Evolutionary conservation across 2,113 vertebrate genomes (phyloP), one percentile per base, ranked within the genome.

Genomic region (Oreocharis arfaki): DNA sequence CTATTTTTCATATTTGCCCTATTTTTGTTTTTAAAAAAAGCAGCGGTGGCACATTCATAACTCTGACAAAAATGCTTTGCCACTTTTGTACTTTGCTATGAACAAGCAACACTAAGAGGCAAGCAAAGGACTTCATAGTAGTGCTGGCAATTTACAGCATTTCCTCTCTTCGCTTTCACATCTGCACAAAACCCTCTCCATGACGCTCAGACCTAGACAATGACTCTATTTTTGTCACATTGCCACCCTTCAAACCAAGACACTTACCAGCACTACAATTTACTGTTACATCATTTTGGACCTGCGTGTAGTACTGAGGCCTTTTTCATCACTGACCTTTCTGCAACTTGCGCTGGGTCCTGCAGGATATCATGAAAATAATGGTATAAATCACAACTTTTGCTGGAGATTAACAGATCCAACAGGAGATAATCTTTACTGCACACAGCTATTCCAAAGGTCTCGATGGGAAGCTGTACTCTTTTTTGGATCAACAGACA

Each of bases 281-380:
- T 68, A 57, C 32, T 26, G 3, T 64, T 59, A 47, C 37, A 59
- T 67, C 30, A 52, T 47, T 55, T 74, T 27, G 26, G 46, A 56
- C n/a, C 41, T 21, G 20, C 22, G 35, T 3, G 0, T 8, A 64
- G n/a, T 3, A 75, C 60, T 50, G 56, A 68, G 22, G 3, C 39
- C 33, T 67, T 23, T 84, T 82, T 53, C 47, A n/a, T 19, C 47
- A 18, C 2, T 60, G n/a, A 46, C 49, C 44, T 69, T 68, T 16
- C 84, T 69, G 49, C 61, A 76, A 2, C 6, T 2, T 2, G 7
- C 0, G 0, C 56, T 35, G 12, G 16, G 22, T 80, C 71, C 70
- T 33, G 16, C n/a, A 42, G 57, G 11, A 14, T 37, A 26, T 52
- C 3, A 3, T 24, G 21, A n/a, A 85, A 76, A 79, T 69, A 88